Evolutionary conservation across 2,797 vertebrate species (phyloP).

Genomic region (Amphiprion clarkii): DNA sequence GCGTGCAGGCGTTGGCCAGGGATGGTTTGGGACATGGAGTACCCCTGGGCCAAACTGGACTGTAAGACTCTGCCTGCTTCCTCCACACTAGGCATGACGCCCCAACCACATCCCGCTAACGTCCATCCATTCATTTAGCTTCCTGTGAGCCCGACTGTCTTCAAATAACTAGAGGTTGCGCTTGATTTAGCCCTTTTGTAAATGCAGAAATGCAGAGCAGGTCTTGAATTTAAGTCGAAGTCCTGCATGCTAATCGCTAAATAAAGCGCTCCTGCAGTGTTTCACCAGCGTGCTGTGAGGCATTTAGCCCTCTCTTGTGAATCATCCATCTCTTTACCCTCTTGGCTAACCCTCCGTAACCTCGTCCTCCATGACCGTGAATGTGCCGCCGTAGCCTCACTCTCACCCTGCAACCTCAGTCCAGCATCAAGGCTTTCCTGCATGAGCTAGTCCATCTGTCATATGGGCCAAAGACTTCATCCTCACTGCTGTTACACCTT

Average conservation of each 20-base stretch:
- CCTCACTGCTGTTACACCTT: conserved; percentile 34
- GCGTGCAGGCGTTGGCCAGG: conserved; percentile 82
- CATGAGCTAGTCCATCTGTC: conserved; percentile 63
- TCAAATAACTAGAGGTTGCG: conserved; percentile 23
- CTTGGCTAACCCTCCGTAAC: conserved; percentile 24
- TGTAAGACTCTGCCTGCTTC: conserved; percentile 81
- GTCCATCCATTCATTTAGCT: conserved; percentile 56
- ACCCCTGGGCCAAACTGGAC: conserved; percentile 83
- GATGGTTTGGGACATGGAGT: conserved; percentile 82
- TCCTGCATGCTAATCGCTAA: conserved; percentile 54
- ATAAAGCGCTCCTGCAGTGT: conserved; percentile 26
- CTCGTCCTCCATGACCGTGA: conserved; percentile 26
- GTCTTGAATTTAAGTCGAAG: conserved; percentile 3
- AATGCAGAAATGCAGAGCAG: conserved; percentile 6
- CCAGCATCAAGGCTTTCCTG: conserved; percentile 51
- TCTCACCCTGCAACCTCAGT: conserved; percentile 15
- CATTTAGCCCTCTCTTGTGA: conserved; percentile 18
- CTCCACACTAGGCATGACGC: conserved; percentile 75
- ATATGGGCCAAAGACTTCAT: conserved; percentile 9
- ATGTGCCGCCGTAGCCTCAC: conserved; percentile 28
- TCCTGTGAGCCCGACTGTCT: conserved; percentile 39
- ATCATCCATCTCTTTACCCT: neutral
- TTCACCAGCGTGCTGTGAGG: neutral
- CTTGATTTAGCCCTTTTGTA: conserved; percentile 46
- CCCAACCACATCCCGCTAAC: conserved; percentile 61